Conservation (phyloP, 2,113 vertebrate species). For the Carassius auratus region DNA sequence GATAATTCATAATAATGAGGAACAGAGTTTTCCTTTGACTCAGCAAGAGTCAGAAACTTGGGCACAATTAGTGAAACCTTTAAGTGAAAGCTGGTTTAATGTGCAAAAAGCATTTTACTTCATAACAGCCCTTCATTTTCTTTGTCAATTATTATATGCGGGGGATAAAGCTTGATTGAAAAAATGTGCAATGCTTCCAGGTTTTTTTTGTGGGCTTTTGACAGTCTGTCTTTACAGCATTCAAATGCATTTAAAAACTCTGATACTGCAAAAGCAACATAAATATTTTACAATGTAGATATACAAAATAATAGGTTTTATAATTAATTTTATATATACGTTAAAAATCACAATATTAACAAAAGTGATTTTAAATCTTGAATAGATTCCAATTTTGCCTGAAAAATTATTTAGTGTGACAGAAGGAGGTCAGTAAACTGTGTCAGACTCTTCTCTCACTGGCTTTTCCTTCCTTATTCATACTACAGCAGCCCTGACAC, state of each 20-base stretch:
- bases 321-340: background rate
- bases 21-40: constrained; percentile 9
- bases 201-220: background rate
- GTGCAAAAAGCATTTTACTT: background rate
- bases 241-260: background rate
- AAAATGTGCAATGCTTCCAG: background rate
- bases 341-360: background rate
- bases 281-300: background rate
- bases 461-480: background rate
- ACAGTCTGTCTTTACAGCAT: background rate
- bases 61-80: constrained; percentile 9
- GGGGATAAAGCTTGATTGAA: background rate
- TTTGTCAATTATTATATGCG: too few relatives aligned
- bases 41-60: background rate
- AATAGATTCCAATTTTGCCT: background rate
- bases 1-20: constrained; percentile 1
- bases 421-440: background rate
- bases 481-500: constrained; percentile 78
- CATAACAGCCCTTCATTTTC: background rate
- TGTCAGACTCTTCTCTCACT: background rate
- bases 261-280: background rate
- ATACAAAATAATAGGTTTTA: background rate
- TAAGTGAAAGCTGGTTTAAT: background rate
- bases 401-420: background rate
- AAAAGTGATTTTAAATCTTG: background rate